Percentiles rank a stretch among this genome's conserved stretches.
phyloP scores from a whole-genome alignment of 2,888 invertebrate species.

The Glaucopsyche alexis region DNA sequence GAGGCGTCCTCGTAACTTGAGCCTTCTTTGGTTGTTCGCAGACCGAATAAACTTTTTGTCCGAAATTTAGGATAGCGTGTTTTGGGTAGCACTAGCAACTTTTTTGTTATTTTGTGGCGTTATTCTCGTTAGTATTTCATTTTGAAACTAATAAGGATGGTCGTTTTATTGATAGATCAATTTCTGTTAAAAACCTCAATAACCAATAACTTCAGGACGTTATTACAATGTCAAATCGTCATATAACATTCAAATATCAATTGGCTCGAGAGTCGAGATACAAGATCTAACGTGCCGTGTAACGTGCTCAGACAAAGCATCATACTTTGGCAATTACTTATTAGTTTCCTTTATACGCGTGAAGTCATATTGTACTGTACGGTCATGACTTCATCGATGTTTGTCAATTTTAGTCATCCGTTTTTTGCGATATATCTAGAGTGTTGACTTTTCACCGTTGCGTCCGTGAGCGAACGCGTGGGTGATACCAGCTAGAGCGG shows the following conservation, averaged over 20 bases:
- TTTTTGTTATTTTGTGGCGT: slow-evolving; percentile 1
- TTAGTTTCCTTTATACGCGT: not conserved
- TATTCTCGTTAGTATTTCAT: not conserved
- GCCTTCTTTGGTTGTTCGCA: slow-evolving; percentile 15
- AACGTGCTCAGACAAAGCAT: not conserved
- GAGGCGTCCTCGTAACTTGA: slow-evolving; percentile 29
- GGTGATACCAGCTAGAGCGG: slow-evolving; percentile 10
- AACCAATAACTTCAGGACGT: too few species aligned
- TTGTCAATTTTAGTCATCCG: slow-evolving; percentile 32
- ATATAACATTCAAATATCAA: too few species aligned
- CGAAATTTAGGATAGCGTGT: slow-evolving; percentile 25
- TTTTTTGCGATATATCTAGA: slow-evolving; percentile 33
- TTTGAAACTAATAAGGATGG: not conserved
- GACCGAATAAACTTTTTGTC: slow-evolving; percentile 22
- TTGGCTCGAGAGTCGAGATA: not conserved
- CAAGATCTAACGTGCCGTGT: not conserved
- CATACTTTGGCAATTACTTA: not conserved
- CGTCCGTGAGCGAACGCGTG: slow-evolving; percentile 15
- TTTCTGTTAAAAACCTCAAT: too few species aligned
- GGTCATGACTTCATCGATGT: slow-evolving; percentile 33
- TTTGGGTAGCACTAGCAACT: slow-evolving; percentile 16
- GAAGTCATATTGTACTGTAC: not conserved
- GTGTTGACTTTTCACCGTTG: slow-evolving; percentile 34
- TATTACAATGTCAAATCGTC: too few species aligned
- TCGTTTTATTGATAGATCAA: too few species aligned